Evolutionary conservation across 1,140 invertebrate species (phyloP).

Genomic region (Plutomurus gul): DNA sequence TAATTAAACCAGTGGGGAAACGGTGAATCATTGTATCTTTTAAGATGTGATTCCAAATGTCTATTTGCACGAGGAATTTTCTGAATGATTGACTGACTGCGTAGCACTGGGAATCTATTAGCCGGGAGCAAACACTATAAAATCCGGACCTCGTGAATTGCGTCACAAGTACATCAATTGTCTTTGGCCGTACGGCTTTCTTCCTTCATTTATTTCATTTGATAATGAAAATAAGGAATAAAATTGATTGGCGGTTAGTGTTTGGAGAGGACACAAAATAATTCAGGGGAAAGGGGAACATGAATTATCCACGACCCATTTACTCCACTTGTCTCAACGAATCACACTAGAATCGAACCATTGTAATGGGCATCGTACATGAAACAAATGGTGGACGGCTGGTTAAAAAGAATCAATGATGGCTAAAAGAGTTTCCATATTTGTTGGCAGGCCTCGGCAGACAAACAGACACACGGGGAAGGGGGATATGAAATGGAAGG

Average conservation of each 20-base stretch:
- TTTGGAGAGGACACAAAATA: conserved; percentile 16
- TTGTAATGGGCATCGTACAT: not conserved
- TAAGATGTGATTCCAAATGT: no score
- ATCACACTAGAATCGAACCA: not conserved
- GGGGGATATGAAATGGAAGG: not conserved
- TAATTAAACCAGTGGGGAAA: no score
- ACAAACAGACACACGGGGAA: not conserved
- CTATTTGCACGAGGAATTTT: no score
- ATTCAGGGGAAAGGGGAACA: not conserved
- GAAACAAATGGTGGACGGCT: not conserved
- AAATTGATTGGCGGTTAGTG: not conserved
- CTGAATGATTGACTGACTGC: no score
- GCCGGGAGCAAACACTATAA: no score
- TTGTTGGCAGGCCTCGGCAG: not conserved
- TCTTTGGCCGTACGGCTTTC: no score
- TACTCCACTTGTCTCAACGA: conserved; percentile 6
- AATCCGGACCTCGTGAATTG: no score
- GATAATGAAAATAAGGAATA: not conserved
- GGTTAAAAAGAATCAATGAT: not conserved
- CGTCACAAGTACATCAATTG: no score
- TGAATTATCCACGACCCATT: conserved; percentile 1
- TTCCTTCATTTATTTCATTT: not conserved
- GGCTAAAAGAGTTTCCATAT: not conserved
- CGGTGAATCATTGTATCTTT: no score
- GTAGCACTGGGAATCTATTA: no score